These are phyloP conservation scores for Coecobrya sp. DNA, from an alignment of 2,888 invertebrate species.

Conservation along the genomic window DNA sequence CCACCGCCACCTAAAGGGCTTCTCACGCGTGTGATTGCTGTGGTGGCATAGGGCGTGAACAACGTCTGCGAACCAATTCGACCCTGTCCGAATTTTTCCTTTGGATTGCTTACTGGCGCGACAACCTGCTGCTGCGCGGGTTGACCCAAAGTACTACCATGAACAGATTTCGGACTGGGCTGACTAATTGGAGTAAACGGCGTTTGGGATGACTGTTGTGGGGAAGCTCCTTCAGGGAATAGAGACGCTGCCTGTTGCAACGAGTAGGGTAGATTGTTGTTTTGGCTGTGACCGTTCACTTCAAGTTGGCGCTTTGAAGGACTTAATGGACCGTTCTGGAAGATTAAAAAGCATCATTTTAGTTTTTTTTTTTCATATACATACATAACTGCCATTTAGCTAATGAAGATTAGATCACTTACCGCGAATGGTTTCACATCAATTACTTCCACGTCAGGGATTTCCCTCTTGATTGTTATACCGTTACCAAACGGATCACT, in stretches of 20 bases:
- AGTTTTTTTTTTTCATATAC: background rate
- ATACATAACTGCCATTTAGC: background rate
- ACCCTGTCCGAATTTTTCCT: constrained; percentile 81
- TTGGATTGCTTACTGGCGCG: constrained; percentile 78
- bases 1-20: constrained; percentile 82
- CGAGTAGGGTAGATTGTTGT: constrained; percentile 36
- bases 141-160: constrained; percentile 53
- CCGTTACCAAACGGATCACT: constrained; percentile 40
- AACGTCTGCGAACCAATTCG: constrained; percentile 83
- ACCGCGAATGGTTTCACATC: constrained; percentile 60
- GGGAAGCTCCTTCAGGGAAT: background rate
- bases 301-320: constrained; percentile 70
- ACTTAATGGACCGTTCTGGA: constrained; percentile 83
- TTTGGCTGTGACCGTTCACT: constrained; percentile 79
- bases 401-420: background rate
- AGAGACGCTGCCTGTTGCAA: background rate
- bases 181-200: constrained; percentile 73
- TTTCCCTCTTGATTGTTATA: constrained; percentile 56
- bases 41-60: constrained; percentile 86
- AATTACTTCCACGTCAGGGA: constrained; percentile 40
- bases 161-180: constrained; percentile 68
- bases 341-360: constrained; percentile 26
- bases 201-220: constrained; percentile 41
- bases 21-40: constrained; percentile 84
- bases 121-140: constrained; percentile 80